Evolutionary conservation across 1,140 invertebrate species (phyloP).

Genomic region (Drosophila sulfurigaster): DNA sequence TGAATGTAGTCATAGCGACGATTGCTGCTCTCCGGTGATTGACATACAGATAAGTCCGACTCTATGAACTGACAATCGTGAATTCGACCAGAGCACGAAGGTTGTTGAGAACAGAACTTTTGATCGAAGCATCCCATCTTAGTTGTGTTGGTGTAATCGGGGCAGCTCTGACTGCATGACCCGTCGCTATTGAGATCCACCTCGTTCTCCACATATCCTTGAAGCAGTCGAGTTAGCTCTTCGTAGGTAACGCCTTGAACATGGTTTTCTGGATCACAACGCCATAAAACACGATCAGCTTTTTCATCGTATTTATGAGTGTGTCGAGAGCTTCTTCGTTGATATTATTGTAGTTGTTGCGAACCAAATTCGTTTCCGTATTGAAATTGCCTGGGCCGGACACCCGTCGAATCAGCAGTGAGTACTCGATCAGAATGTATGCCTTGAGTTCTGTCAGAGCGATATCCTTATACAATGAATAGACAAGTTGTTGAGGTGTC

Average conservation of each 20-base stretch:
- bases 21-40: neutral
- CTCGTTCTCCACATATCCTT: neutral
- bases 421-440: neutral
- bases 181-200: neutral
- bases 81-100: neutral
- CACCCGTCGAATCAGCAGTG: no score
- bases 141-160: neutral
- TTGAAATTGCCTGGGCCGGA: no score
- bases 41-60: no score
- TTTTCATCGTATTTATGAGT: neutral
- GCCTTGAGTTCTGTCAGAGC: neutral
- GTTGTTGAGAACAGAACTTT: neutral
- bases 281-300: neutral
- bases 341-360: neutral
- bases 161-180: neutral
- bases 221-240: neutral
- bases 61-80: no score
- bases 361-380: neutral
- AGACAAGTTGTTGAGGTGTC: neutral
- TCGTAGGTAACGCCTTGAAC: neutral
- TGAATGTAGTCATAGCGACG: neutral
- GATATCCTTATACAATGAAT: neutral
- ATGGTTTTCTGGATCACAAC: neutral
- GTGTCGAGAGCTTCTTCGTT: neutral
- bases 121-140: neutral